Evolutionary conservation across 35 echinoderm and acorn worm genomes (phyloP).

Genomic region (Chiridota heheva): DNA sequence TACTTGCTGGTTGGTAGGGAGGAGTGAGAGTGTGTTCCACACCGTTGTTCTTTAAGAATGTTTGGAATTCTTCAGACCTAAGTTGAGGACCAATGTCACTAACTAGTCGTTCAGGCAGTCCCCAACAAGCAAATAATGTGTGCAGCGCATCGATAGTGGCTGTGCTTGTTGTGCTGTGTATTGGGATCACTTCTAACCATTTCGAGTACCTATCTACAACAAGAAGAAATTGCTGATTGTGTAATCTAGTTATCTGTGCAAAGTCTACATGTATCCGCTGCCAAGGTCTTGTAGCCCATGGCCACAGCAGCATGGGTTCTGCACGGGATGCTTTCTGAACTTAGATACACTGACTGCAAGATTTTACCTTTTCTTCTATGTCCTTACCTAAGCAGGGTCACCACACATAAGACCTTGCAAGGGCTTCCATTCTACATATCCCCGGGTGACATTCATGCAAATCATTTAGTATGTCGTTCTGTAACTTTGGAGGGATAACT

Average conservation of each 20-base stretch:
- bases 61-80: constrained; percentile 22
- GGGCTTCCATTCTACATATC: constrained; percentile 37
- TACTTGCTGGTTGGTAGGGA: constrained; percentile 38
- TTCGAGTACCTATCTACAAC: constrained; percentile 60
- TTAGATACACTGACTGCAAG: constrained; percentile 34
- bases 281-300: constrained; percentile 50
- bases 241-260: constrained; percentile 18
- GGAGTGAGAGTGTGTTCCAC: constrained; percentile 23
- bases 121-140: constrained; percentile 36
- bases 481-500: constrained; percentile 31
- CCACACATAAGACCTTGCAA: constrained; percentile 39
- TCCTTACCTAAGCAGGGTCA: constrained; percentile 44
- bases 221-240: neutral
- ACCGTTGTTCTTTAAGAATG: constrained; percentile 41
- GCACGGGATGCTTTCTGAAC: neutral
- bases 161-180: constrained; percentile 35
- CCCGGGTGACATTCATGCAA: constrained; percentile 31
- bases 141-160: constrained; percentile 46
- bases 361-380: constrained; percentile 39
- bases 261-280: constrained; percentile 52
- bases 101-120: constrained; percentile 46
- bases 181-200: constrained; percentile 65
- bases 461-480: constrained; percentile 6
- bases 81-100: constrained; percentile 61
- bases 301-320: constrained; percentile 49